phyloP scores from a whole-genome alignment of 2,113 vertebrate species.

The Phodopus roborovskii region DNA sequence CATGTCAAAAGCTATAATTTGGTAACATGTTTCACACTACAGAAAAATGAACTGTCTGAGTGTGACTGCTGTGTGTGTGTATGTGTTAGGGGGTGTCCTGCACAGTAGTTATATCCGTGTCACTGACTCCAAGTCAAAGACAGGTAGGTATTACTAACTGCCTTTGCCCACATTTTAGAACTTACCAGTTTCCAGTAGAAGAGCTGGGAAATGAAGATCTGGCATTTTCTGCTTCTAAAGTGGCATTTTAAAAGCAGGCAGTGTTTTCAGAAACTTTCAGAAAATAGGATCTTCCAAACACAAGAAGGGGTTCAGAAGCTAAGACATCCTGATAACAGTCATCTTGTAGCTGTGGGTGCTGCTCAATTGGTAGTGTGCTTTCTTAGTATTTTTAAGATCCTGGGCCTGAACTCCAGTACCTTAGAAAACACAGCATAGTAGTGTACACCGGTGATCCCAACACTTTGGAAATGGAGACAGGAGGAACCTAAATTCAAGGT shows the following conservation, averaged over 20 bases:
- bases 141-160: background rate
- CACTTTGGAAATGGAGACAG: background rate
- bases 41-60: conserved; percentile 51
- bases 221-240: conserved; percentile 39
- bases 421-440: background rate
- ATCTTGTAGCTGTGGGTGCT: background rate
- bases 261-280: background rate
- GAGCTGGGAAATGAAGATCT: conserved; percentile 1
- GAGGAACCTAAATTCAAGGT: background rate
- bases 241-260: background rate
- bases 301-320: background rate
- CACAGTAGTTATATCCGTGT: background rate
- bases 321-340: background rate
- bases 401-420: background rate
- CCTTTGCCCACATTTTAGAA: background rate
- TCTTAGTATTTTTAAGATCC: background rate
- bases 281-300: background rate
- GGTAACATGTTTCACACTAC: conserved; percentile 54
- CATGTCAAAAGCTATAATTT: conserved; percentile 49
- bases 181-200: background rate
- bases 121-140: conserved; percentile 6
- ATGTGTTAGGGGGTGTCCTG: background rate
- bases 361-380: background rate
- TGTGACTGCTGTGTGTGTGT: background rate
- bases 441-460: background rate